Base-by-base conservation (phyloP, 1,140 invertebrate genomes). In the Holotrichia oblita region DNA sequence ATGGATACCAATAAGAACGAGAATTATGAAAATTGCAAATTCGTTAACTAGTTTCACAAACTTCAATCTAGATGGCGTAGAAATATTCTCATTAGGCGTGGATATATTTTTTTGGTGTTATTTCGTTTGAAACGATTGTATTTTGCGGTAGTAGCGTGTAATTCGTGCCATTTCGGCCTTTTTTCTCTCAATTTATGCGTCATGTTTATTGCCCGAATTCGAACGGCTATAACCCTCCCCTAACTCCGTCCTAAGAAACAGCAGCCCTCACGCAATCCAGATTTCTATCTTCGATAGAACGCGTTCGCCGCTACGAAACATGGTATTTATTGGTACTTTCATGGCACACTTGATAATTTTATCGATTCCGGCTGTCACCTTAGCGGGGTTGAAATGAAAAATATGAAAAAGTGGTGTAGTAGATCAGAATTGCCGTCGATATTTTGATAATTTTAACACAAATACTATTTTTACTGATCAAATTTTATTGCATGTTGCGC, bases 261-360 rank as follows among this genome's bases (percentile, higher is more conserved):
- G 2, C 14, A 14, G 48, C 17, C 48, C 48, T 17, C 61, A 69
- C 61, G 61, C 61, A 34, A 69, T 69, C 61, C 17, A 69, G 61
- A 69, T 69, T 69, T 69, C 22, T 22, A 12, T 69, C 61, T 69
- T 69, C 27, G 61, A 27, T 69, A 69, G 22, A 20, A 69, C 61
- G 20, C 61, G 61, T 69, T 27, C 8, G 61, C 61, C 61, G 61
- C 20, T 34, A 34, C 22, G 22, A 34, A 69, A 69, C 61, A 69
- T 22, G 22, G 61, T 69, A 69, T 69, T 69, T 69, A 69, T 69
- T 69, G 61, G 61, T 69, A 69, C 61, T 69, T 69, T 69, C 27
- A 69, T 34, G 20, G 61, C 61, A 69, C 61, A 69, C 61, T 69
- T 69, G 61, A 69, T 69, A 20, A 69, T 69, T 69, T 69, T 69